phyloP scores from a whole-genome alignment of 2,113 vertebrate species.

The Chaetorhynchus papuensis region DNA sequence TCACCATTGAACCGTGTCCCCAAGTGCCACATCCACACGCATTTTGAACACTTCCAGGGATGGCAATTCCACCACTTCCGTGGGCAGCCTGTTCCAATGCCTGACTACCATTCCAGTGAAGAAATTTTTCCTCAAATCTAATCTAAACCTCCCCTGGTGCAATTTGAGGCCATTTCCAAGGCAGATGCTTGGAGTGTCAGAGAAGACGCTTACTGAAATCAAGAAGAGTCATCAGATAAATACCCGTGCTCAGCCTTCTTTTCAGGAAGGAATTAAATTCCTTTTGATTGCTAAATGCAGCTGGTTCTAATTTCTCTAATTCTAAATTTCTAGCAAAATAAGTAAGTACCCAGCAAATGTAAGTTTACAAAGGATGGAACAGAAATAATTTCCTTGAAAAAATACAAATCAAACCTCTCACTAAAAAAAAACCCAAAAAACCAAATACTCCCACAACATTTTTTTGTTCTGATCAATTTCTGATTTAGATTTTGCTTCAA shows the following conservation, averaged over 20 bases:
- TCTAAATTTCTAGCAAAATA: conserved; percentile 27
- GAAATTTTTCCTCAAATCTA: background rate
- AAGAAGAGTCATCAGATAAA: background rate
- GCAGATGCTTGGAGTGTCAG: background rate
- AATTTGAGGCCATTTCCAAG: background rate
- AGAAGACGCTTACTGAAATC: background rate
- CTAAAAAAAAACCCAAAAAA: background rate
- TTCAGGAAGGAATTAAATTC: conserved; percentile 29
- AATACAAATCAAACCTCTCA: background rate
- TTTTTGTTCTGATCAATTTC: background rate
- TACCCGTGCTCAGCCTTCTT: background rate
- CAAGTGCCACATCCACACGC: fast-evolving
- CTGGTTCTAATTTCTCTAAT: conserved; percentile 24
- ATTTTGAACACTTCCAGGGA: background rate
- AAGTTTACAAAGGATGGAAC: background rate
- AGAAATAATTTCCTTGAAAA: conserved; percentile 34
- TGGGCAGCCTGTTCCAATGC: background rate
- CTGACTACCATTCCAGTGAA: background rate
- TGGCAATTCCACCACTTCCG: background rate
- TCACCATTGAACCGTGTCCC: background rate
- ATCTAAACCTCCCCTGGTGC: background rate
- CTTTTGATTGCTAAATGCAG: conserved; percentile 14
- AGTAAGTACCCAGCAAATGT: background rate
- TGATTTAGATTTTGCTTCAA: background rate
- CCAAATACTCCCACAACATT: background rate